Evolutionary conservation across 2,888 invertebrate genomes (phyloP), one percentile per base, ranked within the genome.

Genomic region (Sialis lutaria): DNA sequence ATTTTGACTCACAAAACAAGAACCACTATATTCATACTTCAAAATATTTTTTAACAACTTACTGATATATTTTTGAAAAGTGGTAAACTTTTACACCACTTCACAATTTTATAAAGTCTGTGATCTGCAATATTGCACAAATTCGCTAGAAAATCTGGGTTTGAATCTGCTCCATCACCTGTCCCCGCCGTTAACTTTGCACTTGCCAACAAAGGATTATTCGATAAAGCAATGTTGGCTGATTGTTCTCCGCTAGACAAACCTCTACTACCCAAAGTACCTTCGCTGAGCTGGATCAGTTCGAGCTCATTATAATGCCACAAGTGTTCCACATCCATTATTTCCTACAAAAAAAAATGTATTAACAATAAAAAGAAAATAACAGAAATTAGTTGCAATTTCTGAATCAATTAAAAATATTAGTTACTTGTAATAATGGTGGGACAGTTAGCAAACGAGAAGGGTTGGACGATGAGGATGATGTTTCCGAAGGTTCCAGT

Each of bases 81-180:
- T 10, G 96, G 95, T 63, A 96, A 69, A 64, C 92, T 93, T 65
- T 96, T 90, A 70, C 95, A 95, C 96, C 96, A 96, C 63, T 95
- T 92, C 52, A 96, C 96, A 55, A 96, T 92, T 71, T 95, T 92
- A 64, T 95, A 96, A 12, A 96, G 75, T 43, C 95, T 74, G 64
- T 93, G 89, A 65, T 96, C 96, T 42, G 95, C 95, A 50, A 92
- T 91, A 62, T 88, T 87, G 71, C 90, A 91, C 59, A 92, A 73
- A 66, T 88, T 89, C 2, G 88, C 87, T 46, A 91, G 74, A 64
- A 87, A 82, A 68, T 90, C 88, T 0, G 86, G 85, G 66, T 81
- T 81, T 46, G 81, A 77, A 49, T 64, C 65, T 41, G 62, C 63
- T 41, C 63, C 67, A 61, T 64, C 72, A 49, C 63, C 65, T 41